A percentile compares a stretch with the other conserved stretches of the same genome.
Evolutionary conservation across 2,888 invertebrate genomes (phyloP).

Genomic region (Cerastis rubricosa): DNA sequence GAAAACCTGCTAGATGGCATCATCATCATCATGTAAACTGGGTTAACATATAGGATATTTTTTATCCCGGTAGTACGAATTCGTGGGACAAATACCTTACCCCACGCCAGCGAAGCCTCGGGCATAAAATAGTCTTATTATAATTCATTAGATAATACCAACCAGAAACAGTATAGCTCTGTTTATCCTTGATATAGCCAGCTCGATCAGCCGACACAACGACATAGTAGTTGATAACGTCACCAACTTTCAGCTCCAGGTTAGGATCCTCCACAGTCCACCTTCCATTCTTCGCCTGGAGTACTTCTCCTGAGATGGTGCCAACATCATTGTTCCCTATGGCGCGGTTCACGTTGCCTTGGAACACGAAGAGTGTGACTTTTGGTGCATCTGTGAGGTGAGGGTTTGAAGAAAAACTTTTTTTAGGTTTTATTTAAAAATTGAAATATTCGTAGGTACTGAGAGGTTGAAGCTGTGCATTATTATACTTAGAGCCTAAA

Average conservation of each 20-base stretch:
- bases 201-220: conserved; percentile 88
- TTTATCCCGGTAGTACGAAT: too few relatives aligned
- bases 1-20: too few relatives aligned
- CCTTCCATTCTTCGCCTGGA: conserved; percentile 79
- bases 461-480: too few relatives aligned
- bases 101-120: too few relatives aligned
- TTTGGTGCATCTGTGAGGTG: conserved; percentile 85
- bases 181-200: conserved; percentile 85
- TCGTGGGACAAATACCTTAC: too few relatives aligned
- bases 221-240: conserved; percentile 91
- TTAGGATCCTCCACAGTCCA: conserved; percentile 89
- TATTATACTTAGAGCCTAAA: too few relatives aligned
- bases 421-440: too few relatives aligned
- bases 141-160: too few relatives aligned
- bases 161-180: conserved; percentile 84
- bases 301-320: conserved; percentile 87
- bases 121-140: too few relatives aligned
- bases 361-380: conserved; percentile 91
- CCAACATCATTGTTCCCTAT: conserved; percentile 89
- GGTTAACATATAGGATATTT: too few relatives aligned
- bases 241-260: conserved; percentile 86
- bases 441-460: too few relatives aligned
- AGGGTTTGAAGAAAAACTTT: neutral
- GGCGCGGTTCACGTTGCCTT: conserved; percentile 91
- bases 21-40: too few relatives aligned